A percentile compares a stretch with the other conserved stretches of the same genome.
These are phyloP conservation scores for Poicephalus meyeri DNA, from an alignment of 2,113 vertebrate species.

Conservation along the genomic window DNA sequence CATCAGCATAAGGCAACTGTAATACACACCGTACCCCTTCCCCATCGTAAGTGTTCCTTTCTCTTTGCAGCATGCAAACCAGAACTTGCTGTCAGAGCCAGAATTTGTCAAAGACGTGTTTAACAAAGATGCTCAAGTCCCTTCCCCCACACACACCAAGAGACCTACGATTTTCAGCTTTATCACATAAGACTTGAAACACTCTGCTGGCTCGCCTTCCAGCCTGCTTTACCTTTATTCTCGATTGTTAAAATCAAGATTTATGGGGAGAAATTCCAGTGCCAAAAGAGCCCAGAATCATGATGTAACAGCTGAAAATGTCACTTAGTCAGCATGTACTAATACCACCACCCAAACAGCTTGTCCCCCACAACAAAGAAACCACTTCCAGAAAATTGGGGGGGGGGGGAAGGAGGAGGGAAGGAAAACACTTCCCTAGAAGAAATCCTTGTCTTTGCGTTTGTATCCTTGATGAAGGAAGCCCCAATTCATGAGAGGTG, in stretches of 20 bases:
- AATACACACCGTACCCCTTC: background rate
- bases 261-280: background rate
- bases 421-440: background rate
- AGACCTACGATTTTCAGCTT: background rate
- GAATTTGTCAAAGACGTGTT: background rate
- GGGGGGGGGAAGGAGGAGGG: background rate
- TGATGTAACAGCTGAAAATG: background rate
- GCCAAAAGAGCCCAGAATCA: background rate
- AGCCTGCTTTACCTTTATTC: background rate
- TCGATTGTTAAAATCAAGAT: background rate
- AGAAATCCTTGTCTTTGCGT: background rate
- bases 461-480: background rate
- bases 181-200: background rate
- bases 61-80: background rate
- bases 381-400: background rate
- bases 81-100: background rate
- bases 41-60: background rate
- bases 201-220: background rate
- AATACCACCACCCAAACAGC: background rate
- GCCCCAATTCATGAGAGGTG: background rate
- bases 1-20: background rate
- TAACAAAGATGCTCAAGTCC: background rate
- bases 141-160: too few species aligned
- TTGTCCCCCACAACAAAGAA: background rate
- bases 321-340: conserved; percentile 16